phyloP scores from a whole-genome alignment of 2,113 vertebrate genomes.

The Calidris pygmaea region DNA sequence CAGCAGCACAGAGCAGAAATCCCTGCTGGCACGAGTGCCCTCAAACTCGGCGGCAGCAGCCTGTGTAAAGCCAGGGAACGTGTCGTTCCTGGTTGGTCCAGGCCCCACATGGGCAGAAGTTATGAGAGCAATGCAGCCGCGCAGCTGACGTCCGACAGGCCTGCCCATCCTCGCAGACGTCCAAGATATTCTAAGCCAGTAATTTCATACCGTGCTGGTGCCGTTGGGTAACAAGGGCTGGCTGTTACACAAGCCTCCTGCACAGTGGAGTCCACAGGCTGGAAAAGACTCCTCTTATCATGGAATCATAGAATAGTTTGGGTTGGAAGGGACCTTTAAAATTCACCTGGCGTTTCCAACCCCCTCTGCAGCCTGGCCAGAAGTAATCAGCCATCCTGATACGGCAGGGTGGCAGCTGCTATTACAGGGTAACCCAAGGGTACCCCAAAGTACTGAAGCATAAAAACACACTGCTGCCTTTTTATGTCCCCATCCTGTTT shows the following conservation, averaged over 20 bases:
- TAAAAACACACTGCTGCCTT: neutral
- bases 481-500: accelerated
- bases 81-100: neutral
- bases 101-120: neutral
- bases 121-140: neutral
- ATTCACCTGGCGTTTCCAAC: neutral
- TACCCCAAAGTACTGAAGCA: neutral
- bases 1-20: neutral
- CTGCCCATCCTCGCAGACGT: neutral
- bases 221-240: conserved; percentile 5
- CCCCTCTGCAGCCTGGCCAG: neutral
- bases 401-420: neutral
- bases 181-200: neutral
- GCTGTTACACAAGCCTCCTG: conserved; percentile 15
- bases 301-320: neutral
- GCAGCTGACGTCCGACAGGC: neutral
- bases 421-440: neutral
- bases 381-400: neutral
- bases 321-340: neutral
- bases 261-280: neutral
- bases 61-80: neutral
- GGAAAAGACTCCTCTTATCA: neutral
- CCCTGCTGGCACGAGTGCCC: neutral
- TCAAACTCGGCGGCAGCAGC: neutral
- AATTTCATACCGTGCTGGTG: neutral